Evolutionary conservation across 2,113 vertebrate species (phyloP), one percentile per base, ranked within the genome.

Genomic region (Pedetes capensis): DNA sequence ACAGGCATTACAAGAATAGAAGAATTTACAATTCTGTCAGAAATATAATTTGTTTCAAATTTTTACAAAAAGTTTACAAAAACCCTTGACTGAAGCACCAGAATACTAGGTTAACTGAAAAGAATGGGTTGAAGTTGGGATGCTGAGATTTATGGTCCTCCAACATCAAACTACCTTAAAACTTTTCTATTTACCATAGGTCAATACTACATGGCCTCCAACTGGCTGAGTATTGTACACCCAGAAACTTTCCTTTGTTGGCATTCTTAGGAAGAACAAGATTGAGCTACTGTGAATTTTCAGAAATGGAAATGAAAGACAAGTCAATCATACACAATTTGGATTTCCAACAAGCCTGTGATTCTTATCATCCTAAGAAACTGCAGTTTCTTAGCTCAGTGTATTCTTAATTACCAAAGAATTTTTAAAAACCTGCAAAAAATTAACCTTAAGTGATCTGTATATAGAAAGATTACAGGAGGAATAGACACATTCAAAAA

Each of bases 231-330:
- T 64, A 89, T 47, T 63, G 69, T 37, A 27, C 39, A 93, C 42
- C 22, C 89, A 93, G 39, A 78, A 93, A 90, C 42, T 63, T 84
- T 90, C 81, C 47, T 90, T n/a, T 68, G 57, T 55, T 93, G 74
- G 37, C 32, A 93, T 8, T 71, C 85, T 64, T 27, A 42, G 9
- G 27, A 76, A 83, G 42, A 93, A 55, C 0, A 82, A 16, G 47
- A 10, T n/a, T 87, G 68, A 81, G 81, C 10, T 72, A 63, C 61
- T 53, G 9, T 55, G 49, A 68, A 81, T 69, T 86, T 76, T 93
- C 8, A 51, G 14, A 51, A 51, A 51, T 51, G 51, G 51, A 64
- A 87, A 74, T 69, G n/a, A 17, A 80, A 93, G 42, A 89, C 27
- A 88, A 93, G 14, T 63, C 82, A 89, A 57, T 1, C n/a, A n/a